A percentile compares a stretch with the other conserved stretches of the same genome.
Conservation (phyloP, 1,140 invertebrate species). For the Trinorchestia longiramus region DNA sequence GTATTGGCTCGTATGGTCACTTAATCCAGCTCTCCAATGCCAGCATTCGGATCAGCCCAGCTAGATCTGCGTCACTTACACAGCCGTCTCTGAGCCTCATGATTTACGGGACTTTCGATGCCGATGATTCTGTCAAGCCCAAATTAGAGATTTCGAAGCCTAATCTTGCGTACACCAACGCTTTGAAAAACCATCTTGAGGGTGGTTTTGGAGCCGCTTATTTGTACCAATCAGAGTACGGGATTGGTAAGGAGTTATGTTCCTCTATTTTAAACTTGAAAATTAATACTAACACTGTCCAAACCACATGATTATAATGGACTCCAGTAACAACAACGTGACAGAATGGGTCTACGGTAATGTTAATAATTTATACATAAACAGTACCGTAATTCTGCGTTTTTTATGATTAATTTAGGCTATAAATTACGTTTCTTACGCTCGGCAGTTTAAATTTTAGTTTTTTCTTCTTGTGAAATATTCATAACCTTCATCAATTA, state of each 20-base stretch:
- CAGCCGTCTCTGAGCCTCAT: background rate
- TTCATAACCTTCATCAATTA: too few species aligned
- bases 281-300: background rate
- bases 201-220: slow-evolving; percentile 63
- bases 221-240: slow-evolving; percentile 62
- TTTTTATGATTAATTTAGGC: too few species aligned
- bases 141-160: background rate
- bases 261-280: background rate
- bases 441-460: too few species aligned
- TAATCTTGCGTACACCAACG: background rate
- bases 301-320: background rate
- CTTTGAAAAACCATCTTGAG: background rate
- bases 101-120: slow-evolving; percentile 44
- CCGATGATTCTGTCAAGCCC: background rate
- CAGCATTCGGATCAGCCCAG: background rate
- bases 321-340: background rate
- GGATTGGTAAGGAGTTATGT: slow-evolving; percentile 27
- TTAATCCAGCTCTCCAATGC: slow-evolving; percentile 17
- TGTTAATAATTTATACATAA: too few species aligned
- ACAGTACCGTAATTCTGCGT: too few species aligned
- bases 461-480: too few species aligned
- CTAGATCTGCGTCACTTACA: background rate
- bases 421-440: too few species aligned
- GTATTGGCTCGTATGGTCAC: slow-evolving; percentile 30
- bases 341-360: background rate